Base-by-base conservation (phyloP, 2,113 vertebrate genomes). In the Sitta europaea region DNA sequence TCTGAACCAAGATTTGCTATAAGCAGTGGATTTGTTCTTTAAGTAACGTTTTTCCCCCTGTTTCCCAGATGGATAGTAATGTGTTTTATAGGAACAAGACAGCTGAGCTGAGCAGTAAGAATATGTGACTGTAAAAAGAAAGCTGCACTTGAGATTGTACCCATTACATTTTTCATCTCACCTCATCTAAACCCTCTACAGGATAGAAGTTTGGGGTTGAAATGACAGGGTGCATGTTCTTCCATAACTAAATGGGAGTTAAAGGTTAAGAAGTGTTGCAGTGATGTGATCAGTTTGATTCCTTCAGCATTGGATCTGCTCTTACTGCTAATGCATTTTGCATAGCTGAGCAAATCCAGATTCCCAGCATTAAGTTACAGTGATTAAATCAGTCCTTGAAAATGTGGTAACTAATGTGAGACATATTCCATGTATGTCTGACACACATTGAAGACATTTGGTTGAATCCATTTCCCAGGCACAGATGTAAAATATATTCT, bases 381-480 rank as follows among this genome's bases (percentile, higher is more conserved):
- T 88, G 82, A 91, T 81, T 75, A 77, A 89, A 62, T 86, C 67
- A 91, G 92, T 63, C 73, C 86, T 77, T 74, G 65, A 86, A 92
- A 88, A 86, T 72, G 89, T 54, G 66, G 81, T 80, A 96, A 93
- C 90, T 94, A 53, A 94, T 94, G 75, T 92, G 96, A 92, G 76
- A 93, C 45, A 33, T 68, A 80, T 42, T 90, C 75, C 82, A n/a
- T 93, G 22, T 92, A 88, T 68, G 68, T 72, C 85, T 90, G 79
- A 88, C 75, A 81, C 86, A 75, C 77, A 35, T 19, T 71, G 93
- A 74, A 94, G 87, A 80, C 48, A 51, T 87, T 94, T 88, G 43
- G 80, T 77, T 92, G 88, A 91, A 96, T 94, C 76, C 27, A 5
- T 90, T 95, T 96, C 84, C 86, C 65, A 87, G 55, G 55, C 76